Percentiles rank a stretch among this genome's conserved stretches.
phyloP scores from a whole-genome alignment of 2,888 invertebrate genomes.

The Mythimna ferrago region DNA sequence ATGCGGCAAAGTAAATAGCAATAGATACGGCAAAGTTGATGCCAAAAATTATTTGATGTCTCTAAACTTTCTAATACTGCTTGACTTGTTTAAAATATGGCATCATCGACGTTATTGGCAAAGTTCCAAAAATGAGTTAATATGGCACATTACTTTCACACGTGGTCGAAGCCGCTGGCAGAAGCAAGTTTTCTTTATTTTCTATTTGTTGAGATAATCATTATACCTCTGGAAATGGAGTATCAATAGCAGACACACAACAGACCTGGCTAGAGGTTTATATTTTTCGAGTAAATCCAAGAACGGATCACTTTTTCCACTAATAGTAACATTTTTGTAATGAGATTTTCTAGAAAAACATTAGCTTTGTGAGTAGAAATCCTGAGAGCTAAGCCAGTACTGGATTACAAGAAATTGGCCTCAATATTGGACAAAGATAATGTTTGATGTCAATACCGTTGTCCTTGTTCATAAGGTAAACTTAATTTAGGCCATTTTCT shows the following conservation, averaged over 20 bases:
- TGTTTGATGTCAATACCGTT: not conserved
- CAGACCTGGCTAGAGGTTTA: not conserved
- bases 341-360: not conserved
- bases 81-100: no score
- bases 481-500: not conserved
- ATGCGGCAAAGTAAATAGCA: no score
- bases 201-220: not conserved
- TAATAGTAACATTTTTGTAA: slow-evolving; percentile 5
- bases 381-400: not conserved
- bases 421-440: not conserved
- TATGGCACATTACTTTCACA: no score
- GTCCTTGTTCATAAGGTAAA: not conserved
- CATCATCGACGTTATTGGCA: no score
- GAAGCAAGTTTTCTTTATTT: no score
- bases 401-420: not conserved
- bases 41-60: no score
- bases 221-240: not conserved
- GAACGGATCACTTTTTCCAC: not conserved
- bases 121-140: no score
- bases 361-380: not conserved
- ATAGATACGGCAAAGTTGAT: no score
- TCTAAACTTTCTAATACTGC: no score
- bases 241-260: not conserved
- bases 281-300: not conserved
- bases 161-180: no score